A percentile compares a stretch with the other conserved stretches of the same genome.
These are phyloP conservation scores for Girardinichthys multiradiatus DNA, from an alignment of 2,113 vertebrate genomes.

Conservation along the genomic window DNA sequence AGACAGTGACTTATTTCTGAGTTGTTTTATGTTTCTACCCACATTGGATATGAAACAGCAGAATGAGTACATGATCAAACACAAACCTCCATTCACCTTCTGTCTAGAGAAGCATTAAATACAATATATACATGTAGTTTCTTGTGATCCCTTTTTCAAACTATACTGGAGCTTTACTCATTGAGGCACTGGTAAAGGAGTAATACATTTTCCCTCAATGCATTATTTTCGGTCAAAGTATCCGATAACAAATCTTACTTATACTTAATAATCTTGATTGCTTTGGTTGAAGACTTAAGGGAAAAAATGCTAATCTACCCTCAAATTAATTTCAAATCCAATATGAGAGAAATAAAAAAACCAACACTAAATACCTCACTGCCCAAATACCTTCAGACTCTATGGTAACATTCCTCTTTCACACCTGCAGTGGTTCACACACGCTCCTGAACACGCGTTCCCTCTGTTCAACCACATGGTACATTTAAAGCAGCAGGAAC, in stretches of 20 bases:
- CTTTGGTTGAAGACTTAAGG: neutral
- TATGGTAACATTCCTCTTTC: constrained; percentile 17
- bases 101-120: neutral
- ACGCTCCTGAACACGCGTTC: constrained; percentile 10
- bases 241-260: too few species aligned
- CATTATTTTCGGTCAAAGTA: too few species aligned
- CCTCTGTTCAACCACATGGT: constrained; percentile 35
- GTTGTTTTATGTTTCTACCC: constrained; percentile 19
- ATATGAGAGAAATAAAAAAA: constrained; percentile 20
- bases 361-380: constrained; percentile 28
- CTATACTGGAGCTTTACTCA: too few species aligned
- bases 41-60: constrained; percentile 23
- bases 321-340: constrained; percentile 15
- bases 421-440: constrained; percentile 39
- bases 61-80: neutral
- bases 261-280: neutral
- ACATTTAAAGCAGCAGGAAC: constrained; percentile 63
- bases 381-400: constrained; percentile 45
- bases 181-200: too few species aligned
- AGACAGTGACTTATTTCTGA: constrained; percentile 33
- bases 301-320: neutral
- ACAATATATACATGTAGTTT: too few species aligned
- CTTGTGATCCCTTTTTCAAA: too few species aligned
- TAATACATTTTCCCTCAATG: too few species aligned
- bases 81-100: constrained; percentile 3